These are phyloP conservation scores for sheep (Ovis aries) DNA, from an alignment of 2,113 vertebrate genomes.

Conservation along the genomic window DNA sequence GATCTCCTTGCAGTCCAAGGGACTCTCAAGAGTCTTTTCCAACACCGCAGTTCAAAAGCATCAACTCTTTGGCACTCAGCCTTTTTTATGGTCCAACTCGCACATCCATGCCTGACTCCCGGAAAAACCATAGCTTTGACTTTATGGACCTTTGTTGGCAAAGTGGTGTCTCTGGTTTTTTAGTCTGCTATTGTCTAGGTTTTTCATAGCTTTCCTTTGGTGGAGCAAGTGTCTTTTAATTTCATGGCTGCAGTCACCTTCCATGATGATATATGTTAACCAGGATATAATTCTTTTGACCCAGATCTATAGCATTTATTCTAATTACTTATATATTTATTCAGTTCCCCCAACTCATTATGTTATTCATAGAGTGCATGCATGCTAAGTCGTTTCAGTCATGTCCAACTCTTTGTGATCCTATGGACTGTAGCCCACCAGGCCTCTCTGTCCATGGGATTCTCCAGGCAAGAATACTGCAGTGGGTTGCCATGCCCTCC, in stretches of 20 bases:
- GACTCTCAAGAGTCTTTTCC: background rate
- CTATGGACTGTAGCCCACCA: background rate
- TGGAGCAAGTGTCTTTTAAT: background rate
- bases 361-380: background rate
- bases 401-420: background rate
- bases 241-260: background rate
- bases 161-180: background rate
- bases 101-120: background rate
- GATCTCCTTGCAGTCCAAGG: background rate
- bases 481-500: background rate
- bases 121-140: background rate
- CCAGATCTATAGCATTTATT: background rate
- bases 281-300: background rate
- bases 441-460: background rate
- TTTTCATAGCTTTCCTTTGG: background rate
- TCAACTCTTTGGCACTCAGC: background rate
- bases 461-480: background rate
- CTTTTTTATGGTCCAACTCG: background rate
- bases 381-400: background rate
- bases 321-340: background rate
- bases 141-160: background rate
- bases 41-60: background rate
- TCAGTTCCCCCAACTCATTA: background rate
- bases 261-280: background rate
- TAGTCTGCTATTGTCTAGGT: background rate